phyloP scores from a whole-genome alignment of 2,888 invertebrate genomes.

The Microdon myrmicae region DNA sequence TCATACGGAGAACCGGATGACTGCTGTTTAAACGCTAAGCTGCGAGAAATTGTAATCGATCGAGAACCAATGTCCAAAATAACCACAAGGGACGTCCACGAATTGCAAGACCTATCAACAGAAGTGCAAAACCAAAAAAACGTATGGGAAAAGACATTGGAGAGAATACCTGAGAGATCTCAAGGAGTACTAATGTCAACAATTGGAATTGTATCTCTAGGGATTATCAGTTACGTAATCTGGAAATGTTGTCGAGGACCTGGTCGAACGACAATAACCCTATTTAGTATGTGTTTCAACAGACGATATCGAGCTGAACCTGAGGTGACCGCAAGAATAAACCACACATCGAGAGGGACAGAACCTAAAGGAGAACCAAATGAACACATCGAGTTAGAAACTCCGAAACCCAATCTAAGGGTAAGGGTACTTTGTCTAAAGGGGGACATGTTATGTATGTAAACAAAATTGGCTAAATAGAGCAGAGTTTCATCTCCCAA shows the following conservation, averaged over 20 bases:
- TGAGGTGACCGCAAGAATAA: background rate
- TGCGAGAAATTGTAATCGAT: too few species aligned
- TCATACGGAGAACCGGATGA: background rate
- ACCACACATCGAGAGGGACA: background rate
- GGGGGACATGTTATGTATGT: too few species aligned
- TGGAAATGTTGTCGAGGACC: background rate
- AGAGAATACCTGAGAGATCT: conserved; percentile 3
- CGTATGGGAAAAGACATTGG: background rate
- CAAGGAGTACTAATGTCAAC: background rate
- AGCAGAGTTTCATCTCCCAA: too few species aligned
- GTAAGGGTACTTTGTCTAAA: too few species aligned
- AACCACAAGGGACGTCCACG: conserved; percentile 2
- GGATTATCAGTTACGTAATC: background rate
- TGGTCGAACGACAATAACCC: background rate
- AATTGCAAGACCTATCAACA: background rate
- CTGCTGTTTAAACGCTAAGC: conserved; percentile 1
- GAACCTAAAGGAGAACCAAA: too few species aligned
- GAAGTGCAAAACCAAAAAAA: background rate
- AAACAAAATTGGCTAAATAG: too few species aligned
- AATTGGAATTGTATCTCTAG: background rate
- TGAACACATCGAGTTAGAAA: too few species aligned
- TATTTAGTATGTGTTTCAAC: background rate
- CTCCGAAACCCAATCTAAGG: too few species aligned
- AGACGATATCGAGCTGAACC: background rate
- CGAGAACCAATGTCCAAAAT: conserved; percentile 4